Base-by-base conservation (phyloP, 2,113 vertebrate species). In the Osmerus eperlanus region DNA sequence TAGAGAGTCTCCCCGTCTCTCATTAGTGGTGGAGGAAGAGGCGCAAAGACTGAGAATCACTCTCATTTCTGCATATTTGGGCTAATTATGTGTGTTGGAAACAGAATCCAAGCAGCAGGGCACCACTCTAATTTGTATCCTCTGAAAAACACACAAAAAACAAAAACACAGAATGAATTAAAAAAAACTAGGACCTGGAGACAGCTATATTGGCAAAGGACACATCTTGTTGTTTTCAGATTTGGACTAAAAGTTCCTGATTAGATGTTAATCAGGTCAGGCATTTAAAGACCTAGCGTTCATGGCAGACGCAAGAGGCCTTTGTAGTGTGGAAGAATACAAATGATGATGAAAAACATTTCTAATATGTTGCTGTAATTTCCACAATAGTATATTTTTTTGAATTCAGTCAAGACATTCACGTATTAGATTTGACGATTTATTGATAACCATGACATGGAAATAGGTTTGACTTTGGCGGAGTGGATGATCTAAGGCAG, bases 11-110 rank as follows among this genome's bases (percentile, higher is more conserved):
- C 82, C 69, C 75, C 68, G 65, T 85, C 72, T 87, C 84, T 90
- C 86, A 90, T 90, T 90, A 89, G 81, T 70, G 60, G 66, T 41
- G 36, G 36, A 41, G 79, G 75, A 81, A 25, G 77, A 83, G 76
- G 77, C 73, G 77, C 75, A 72, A 71, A 80, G 77, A 83, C 78
- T 75, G 73, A 79, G 78, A 90, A 88, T 87, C 65, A 62, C 83
- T 83, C 84, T 84, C 75, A 81, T 84, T 86, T 90, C 77, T 87
- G 81, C 83, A 86, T 89, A 86, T 89, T 88, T 85, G 83, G 81
- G 77, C 87, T 89, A 89, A 92, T 92, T 89, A 88, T 81, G 75
- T 83, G 80, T 80, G 84, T 86, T 86, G 84, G 85, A 88, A 84
- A 78, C 83, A 85, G 82, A 74, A 81, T 81, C 76, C 81, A 68